Evolutionary conservation across 37 sponge, comb jelly and placozoan species (phyloP).

Genomic region (Chondrosia reniformis): DNA sequence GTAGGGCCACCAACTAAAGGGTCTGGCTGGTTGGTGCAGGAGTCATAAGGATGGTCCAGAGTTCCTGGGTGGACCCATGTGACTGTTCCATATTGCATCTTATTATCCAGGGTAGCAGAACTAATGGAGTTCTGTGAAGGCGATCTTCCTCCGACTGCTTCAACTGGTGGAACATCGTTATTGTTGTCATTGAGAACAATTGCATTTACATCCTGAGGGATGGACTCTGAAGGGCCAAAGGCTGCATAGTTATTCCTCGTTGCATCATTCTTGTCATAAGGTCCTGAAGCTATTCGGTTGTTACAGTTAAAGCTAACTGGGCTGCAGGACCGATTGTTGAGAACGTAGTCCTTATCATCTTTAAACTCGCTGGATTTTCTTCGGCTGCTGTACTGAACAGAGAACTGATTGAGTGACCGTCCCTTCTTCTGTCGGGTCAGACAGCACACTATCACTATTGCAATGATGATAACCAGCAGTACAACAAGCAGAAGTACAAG

Average conservation of each 20-base stretch:
- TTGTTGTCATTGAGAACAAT: not conserved
- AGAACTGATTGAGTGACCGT: not conserved
- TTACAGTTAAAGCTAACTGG: not conserved
- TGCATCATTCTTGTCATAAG: not conserved
- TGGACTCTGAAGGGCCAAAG: constrained; percentile 6
- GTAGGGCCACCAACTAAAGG: too few relatives aligned
- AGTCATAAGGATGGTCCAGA: constrained; percentile 21
- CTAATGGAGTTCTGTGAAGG: constrained; percentile 5
- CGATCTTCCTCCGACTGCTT: not conserved
- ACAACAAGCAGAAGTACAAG: not conserved
- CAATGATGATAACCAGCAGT: not conserved
- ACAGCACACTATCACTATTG: not conserved
- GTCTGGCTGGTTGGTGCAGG: too few relatives aligned
- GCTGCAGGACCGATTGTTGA: not conserved
- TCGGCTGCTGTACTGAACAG: not conserved
- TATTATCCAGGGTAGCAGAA: not conserved
- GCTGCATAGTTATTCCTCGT: not conserved
- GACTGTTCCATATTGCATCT: not conserved
- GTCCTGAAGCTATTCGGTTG: not conserved
- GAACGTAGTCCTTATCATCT: not conserved
- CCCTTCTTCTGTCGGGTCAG: not conserved
- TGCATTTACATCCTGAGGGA: constrained; percentile 4
- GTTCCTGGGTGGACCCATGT: not conserved
- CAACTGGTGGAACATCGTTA: not conserved
- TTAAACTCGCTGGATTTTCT: not conserved